phyloP scores from a whole-genome alignment of 2,888 invertebrate species.

The Salticus scenicus region DNA sequence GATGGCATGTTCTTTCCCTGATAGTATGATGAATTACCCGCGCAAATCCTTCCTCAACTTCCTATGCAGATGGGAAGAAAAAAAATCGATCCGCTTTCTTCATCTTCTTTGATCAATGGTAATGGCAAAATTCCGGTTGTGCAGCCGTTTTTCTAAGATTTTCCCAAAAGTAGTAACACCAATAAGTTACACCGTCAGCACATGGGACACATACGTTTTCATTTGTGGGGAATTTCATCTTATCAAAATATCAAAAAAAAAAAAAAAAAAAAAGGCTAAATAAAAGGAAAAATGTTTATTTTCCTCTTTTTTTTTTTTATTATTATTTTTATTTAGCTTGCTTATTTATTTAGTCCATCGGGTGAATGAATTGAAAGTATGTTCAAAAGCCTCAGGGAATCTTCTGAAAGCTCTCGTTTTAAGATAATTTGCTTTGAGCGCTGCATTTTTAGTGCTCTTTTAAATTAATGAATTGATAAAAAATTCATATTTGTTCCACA shows the following conservation, averaged over 20 bases:
- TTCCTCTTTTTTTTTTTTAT: slow-evolving; percentile 49
- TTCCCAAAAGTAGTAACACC: slow-evolving; percentile 41
- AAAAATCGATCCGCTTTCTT: slow-evolving; percentile 48
- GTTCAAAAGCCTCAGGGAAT: slow-evolving; percentile 43
- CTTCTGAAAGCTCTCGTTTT: slow-evolving; percentile 58
- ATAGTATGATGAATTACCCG: slow-evolving; percentile 56
- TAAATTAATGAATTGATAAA: slow-evolving; percentile 67
- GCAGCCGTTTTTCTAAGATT: slow-evolving; percentile 41
- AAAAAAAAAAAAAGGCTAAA: slow-evolving; percentile 10
- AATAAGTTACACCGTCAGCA: slow-evolving; percentile 53
- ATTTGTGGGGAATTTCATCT: slow-evolving; percentile 47
- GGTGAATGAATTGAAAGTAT: slow-evolving; percentile 36
- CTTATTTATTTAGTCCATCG: slow-evolving; percentile 48
- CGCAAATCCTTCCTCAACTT: slow-evolving; percentile 61
- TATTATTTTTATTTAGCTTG: slow-evolving; percentile 13
- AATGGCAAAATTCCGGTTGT: slow-evolving; percentile 30
- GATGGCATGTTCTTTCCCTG: slow-evolving; percentile 37
- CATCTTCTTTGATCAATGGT: slow-evolving; percentile 67
- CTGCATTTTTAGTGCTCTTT: slow-evolving; percentile 50
- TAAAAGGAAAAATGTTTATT: slow-evolving; percentile 53
- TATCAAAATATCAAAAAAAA: slow-evolving; percentile 13
- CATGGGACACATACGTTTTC: slow-evolving; percentile 43
- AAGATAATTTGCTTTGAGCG: slow-evolving; percentile 66
- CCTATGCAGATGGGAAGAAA: slow-evolving; percentile 32
- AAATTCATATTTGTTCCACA: slow-evolving; percentile 60